These are phyloP conservation scores for Mnemiopsis leidyi DNA, from an alignment of 37 sponge, comb jelly and placozoan genomes.

Conservation along the genomic window DNA sequence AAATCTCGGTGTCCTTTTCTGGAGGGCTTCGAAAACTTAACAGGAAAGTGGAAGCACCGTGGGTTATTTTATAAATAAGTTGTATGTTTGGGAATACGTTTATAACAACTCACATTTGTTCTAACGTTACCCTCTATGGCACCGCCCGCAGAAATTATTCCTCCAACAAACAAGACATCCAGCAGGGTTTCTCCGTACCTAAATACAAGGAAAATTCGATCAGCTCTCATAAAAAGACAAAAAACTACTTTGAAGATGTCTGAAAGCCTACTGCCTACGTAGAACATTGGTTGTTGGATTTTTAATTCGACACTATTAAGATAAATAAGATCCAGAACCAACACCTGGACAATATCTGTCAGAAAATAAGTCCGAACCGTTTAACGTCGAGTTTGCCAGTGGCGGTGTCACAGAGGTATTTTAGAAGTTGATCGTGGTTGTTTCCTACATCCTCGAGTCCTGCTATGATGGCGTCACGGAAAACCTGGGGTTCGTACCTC, in stretches of 20 bases:
- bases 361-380: neutral
- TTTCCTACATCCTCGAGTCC: conserved; percentile 77
- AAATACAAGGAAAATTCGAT: neutral
- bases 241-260: too few species aligned
- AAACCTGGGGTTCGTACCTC: conserved; percentile 81
- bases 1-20: too few species aligned
- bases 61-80: too few species aligned
- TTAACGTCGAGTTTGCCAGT: conserved; percentile 55
- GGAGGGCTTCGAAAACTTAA: too few species aligned
- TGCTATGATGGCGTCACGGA: conserved; percentile 80
- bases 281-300: too few species aligned
- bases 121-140: conserved; percentile 49
- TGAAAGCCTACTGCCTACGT: too few species aligned
- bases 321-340: too few species aligned
- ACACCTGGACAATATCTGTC: too few species aligned
- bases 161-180: conserved; percentile 90
- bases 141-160: conserved; percentile 67
- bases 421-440: conserved; percentile 66
- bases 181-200: conserved; percentile 85
- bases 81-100: too few species aligned
- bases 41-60: too few species aligned
- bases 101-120: conserved; percentile 38
- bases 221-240: too few species aligned
- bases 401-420: conserved; percentile 65
- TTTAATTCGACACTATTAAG: too few species aligned